Base-by-base conservation (phyloP, 2,113 vertebrate species). In the Catharus minimus region DNA sequence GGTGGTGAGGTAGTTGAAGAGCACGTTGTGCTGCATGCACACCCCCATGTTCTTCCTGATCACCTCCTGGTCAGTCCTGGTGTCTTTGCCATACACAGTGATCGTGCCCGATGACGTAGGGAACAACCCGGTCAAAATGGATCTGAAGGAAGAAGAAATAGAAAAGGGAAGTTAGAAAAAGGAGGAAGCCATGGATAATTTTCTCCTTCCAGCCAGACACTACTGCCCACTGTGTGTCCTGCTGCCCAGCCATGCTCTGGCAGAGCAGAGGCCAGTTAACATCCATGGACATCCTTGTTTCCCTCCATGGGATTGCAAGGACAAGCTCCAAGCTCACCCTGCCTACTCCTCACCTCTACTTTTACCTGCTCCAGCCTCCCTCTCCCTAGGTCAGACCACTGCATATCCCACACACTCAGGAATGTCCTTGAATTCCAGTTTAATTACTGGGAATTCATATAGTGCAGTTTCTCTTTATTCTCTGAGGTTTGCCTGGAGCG, bases 11-110 rank as follows among this genome's bases (percentile, higher is more conserved):
- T 99, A 98, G 82, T 98, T 98, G 82, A 99, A 99, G 73, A 99
- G 97, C 77, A 99, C 99, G 0, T 99, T 98, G 8, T 99, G 99
- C 84, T 99, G 99, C 99, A 99, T 99, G 93, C 99, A 99, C 73
- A 99, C 98, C 0, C 99, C 99, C 92, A 99, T 98, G 64, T 97
- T 98, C 92, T 97, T 98, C 75, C 98, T 98, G 30, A 99, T 91
- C 2, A 96, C 96, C 16, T 98, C 97, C 4, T 98, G 97, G 82
- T 98, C 97, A 39, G 90, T 95, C 93, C 97, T 97, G 97, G 98
- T 99, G 89, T 99, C 98, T 95, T 97, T 98, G 36, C 98, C 99
- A 17, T 99, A 99, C 21, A 99, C 98, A 94, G 98, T 97, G 60
- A 99, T 99, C 8, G 98, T 96, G 56, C 99, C 99, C 3, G 98